Conservation (phyloP, 2,888 invertebrate species). For the Pogonocherus hispidulus region DNA sequence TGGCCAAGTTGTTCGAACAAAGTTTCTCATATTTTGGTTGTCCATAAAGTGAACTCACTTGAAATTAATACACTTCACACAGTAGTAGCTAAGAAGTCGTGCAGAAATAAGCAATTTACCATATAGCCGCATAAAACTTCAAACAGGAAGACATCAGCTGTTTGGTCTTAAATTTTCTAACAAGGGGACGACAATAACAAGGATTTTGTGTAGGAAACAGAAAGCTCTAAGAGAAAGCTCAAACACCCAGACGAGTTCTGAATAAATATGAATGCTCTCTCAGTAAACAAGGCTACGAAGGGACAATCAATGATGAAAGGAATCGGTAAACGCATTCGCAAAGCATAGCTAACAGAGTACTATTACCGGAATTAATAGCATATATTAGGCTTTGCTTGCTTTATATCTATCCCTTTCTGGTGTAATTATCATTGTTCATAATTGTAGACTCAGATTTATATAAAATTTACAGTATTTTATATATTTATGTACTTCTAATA, state of each 20-base stretch:
- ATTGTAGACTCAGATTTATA: constrained; percentile 18
- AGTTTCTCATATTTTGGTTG: neutral
- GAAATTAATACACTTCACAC: neutral
- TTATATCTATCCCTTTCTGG: constrained; percentile 23
- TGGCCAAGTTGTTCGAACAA: neutral
- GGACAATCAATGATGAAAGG: constrained; percentile 29
- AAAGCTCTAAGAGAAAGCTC: constrained; percentile 20
- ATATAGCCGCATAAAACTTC: constrained; percentile 39
- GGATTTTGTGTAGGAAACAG: constrained; percentile 9
- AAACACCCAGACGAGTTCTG: constrained; percentile 24
- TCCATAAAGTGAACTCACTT: neutral
- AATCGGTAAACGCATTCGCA: constrained; percentile 26
- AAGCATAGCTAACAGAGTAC: constrained; percentile 22
- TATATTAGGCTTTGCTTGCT: constrained; percentile 17
- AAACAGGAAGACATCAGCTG: constrained; percentile 43
- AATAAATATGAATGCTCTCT: constrained; percentile 28
- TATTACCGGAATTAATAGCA: constrained; percentile 17
- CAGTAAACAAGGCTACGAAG: constrained; percentile 10
- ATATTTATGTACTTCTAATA: too few species aligned
- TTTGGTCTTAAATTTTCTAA: constrained; percentile 44
- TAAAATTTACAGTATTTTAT: neutral
- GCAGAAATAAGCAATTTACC: constrained; percentile 31
- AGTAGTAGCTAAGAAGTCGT: constrained; percentile 25
- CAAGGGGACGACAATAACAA: constrained; percentile 31
- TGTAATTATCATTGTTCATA: constrained; percentile 21